These are phyloP conservation scores for Epizoanthus scotinus DNA, from an alignment of 92 coral and sea anemone genomes.

Conservation along the genomic window DNA sequence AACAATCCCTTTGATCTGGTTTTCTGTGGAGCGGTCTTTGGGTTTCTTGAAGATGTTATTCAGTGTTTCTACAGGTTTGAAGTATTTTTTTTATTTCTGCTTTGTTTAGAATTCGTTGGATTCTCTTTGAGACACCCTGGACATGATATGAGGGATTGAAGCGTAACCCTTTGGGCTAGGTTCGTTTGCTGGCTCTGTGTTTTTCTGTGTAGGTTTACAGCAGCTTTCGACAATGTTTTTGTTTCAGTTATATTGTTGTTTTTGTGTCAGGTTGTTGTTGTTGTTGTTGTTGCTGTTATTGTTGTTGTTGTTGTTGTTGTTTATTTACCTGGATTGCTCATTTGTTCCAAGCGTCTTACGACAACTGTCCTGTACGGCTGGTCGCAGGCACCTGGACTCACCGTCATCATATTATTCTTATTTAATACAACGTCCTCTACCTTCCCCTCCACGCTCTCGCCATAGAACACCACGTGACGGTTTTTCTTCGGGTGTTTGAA, in stretches of 20 bases:
- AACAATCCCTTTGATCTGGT: slow-evolving; percentile 1
- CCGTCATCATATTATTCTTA: slow-evolving; percentile 78
- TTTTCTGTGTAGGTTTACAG: not conserved
- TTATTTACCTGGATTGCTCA: slow-evolving; percentile 48
- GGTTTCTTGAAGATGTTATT: not conserved
- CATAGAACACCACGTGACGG: slow-evolving; percentile 96
- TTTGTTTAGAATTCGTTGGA: no score
- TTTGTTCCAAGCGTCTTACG: slow-evolving; percentile 61
- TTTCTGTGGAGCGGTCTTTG: slow-evolving; percentile 13
- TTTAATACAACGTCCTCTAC: slow-evolving; percentile 84
- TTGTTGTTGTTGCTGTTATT: not conserved
- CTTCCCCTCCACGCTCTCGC: slow-evolving; percentile 82
- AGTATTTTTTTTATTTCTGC: not conserved
- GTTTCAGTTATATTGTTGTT: no score
- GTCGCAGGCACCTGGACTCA: slow-evolving; percentile 83
- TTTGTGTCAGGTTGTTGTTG: no score
- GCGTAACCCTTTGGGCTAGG: not conserved
- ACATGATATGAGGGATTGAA: slow-evolving; percentile 4
- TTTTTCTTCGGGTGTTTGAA: slow-evolving; percentile 95
- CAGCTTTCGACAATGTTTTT: no score
- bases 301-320: not conserved
- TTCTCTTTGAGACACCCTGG: no score
- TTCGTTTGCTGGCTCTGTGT: not conserved
- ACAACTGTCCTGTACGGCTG: slow-evolving; percentile 63
- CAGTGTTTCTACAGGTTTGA: not conserved